These are phyloP conservation scores for Parnassius smintheus DNA, from an alignment of 2,888 invertebrate genomes.

Conservation along the genomic window DNA sequence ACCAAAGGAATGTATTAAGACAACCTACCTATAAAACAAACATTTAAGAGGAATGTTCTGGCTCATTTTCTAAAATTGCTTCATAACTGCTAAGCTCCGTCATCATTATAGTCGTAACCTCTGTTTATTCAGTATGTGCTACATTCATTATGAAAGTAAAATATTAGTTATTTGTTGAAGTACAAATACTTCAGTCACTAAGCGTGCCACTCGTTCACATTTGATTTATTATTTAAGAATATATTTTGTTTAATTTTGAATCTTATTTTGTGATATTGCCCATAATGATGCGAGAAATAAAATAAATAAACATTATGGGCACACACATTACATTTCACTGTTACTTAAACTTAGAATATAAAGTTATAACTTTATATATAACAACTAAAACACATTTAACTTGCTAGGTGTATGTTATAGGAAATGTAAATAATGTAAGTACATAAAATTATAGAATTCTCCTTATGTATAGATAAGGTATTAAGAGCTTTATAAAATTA, in stretches of 20 bases:
- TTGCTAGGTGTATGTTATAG: constrained; percentile 17
- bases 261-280: constrained; percentile 68
- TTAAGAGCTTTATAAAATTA: constrained; percentile 57
- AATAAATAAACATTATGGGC: constrained; percentile 34
- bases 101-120: too few relatives aligned
- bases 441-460: constrained; percentile 44
- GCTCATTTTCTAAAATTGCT: too few relatives aligned
- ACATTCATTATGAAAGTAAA: too few relatives aligned
- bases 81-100: too few relatives aligned
- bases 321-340: constrained; percentile 41
- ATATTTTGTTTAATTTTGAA: constrained; percentile 8
- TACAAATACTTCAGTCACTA: too few relatives aligned
- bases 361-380: constrained; percentile 22
- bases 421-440: constrained; percentile 55
- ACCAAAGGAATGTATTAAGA: too few relatives aligned
- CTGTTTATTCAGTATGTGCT: too few relatives aligned
- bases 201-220: constrained; percentile 1
- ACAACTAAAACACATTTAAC: constrained; percentile 18
- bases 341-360: constrained; percentile 37
- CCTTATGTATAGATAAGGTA: constrained; percentile 36
- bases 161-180: not conserved
- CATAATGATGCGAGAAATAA: constrained; percentile 42
- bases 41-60: too few relatives aligned
- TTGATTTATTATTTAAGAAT: not conserved
- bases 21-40: too few relatives aligned